Percentiles rank a stretch among this genome's conserved stretches.
Conservation (phyloP, 2,113 vertebrate species). For the Nothobranchius kuhntae region DNA sequence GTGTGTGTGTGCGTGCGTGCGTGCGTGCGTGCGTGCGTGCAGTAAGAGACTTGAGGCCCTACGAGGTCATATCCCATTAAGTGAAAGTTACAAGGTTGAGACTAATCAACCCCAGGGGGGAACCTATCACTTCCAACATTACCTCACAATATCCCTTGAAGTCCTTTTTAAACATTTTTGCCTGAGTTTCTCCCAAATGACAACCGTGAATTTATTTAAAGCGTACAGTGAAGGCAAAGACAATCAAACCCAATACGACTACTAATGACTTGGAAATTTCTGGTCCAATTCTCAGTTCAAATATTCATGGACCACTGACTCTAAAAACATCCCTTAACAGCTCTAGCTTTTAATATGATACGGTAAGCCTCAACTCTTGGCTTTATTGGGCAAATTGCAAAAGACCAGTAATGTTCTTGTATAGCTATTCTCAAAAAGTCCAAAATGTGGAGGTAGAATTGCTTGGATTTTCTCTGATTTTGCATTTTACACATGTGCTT, state of each 20-base stretch:
- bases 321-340: conserved; percentile 38
- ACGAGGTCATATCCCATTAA: conserved; percentile 71
- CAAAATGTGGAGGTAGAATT: not conserved
- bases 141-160: conserved; percentile 66
- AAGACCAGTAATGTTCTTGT: not conserved
- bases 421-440: not conserved
- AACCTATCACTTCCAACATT: conserved; percentile 72
- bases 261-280: conserved; percentile 43
- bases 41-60: conserved; percentile 52
- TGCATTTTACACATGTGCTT: not conserved
- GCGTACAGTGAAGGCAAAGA: conserved; percentile 25
- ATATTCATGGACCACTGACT: conserved; percentile 19
- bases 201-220: conserved; percentile 37
- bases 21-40: conserved; percentile 25
- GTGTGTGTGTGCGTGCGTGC: conserved; percentile 26
- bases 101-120: conserved; percentile 72
- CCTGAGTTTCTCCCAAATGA: conserved; percentile 48
- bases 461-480: not conserved
- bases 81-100: conserved; percentile 70
- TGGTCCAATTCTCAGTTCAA: conserved; percentile 14
- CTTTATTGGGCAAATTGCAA: conserved; percentile 18
- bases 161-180: conserved; percentile 51
- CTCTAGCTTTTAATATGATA: conserved; percentile 9
- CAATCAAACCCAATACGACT: conserved; percentile 39
- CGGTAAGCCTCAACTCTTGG: conserved; percentile 7